Evolutionary conservation across 2,888 invertebrate species (phyloP), one percentile per base, ranked within the genome.

Genomic region (Thera obeliscata): DNA sequence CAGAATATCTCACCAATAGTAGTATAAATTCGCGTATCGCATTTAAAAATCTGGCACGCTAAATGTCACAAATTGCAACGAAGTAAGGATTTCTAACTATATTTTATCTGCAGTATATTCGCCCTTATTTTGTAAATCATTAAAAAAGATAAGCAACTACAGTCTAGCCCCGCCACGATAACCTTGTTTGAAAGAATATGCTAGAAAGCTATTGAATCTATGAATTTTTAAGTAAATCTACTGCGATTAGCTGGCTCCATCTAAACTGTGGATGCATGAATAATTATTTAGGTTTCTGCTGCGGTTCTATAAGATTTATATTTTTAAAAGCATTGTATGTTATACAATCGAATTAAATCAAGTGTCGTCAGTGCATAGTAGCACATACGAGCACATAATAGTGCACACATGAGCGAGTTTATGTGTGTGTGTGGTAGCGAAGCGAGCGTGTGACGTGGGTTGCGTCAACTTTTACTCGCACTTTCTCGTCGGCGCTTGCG

Each of bases 381-480:
- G 82, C 82, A 85, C 85, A 82, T 81, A 81, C 77, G 76, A 74
- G 52, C 76, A 79, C 76, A 80, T 78, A 77, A 76, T 68, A 72
- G 72, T 57, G 71, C 70, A 71, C 70, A 78, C 72, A 76, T 71
- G 59, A 75, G 71, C 72, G 73, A 7, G 50, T 22, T 64, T 54
- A 61, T 79, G 77, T 80, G 74, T 77, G 84, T 82, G 85, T 85
- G 83, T 82, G 82, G 84, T 80, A 80, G 81, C 80, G 78, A 71
- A 74, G 75, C 78, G 81, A 77, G 76, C 76, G 79, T 82, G 86
- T 91, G 93, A 91, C 92, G 91, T 86, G 81, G 77, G 87, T 93
- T 93, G 93, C 93, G 91, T 93, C 93, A 92, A 93, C 93, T 93
- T 93, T 93, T 93, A 93, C 93, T 93, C 88, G 89, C 93, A 93